Conservation (phyloP, 2,888 invertebrate species). For the Plemyria rubiginata region DNA sequence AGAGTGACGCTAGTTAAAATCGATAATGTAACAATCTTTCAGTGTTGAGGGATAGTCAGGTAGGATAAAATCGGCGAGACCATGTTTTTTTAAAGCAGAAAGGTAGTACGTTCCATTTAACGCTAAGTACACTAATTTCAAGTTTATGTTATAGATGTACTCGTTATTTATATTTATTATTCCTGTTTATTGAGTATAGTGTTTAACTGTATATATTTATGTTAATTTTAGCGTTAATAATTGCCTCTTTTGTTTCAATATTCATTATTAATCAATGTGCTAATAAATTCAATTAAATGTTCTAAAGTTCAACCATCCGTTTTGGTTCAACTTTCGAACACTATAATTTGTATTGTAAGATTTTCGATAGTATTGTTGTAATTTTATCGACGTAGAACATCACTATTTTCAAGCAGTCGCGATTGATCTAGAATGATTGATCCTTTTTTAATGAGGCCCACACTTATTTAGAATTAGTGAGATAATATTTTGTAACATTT, state of each 20-base stretch:
- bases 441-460: constrained; percentile 51
- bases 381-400: constrained; percentile 15
- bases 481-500: constrained; percentile 57
- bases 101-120: constrained; percentile 47
- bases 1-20: background rate
- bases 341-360: background rate
- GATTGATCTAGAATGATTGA: constrained; percentile 17
- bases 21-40: constrained; percentile 44
- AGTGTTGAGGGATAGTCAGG: constrained; percentile 43
- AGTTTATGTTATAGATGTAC: constrained; percentile 44
- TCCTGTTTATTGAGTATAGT: constrained; percentile 35
- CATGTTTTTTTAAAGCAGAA: constrained; percentile 29
- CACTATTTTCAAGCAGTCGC: constrained; percentile 11
- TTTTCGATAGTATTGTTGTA: constrained; percentile 1
- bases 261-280: constrained; percentile 37
- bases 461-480: constrained; percentile 62
- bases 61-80: constrained; percentile 28
- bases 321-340: background rate
- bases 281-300: constrained; percentile 18
- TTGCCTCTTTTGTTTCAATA: constrained; percentile 34
- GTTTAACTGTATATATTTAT: constrained; percentile 54
- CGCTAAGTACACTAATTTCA: constrained; percentile 50
- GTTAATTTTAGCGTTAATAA: constrained; percentile 41
- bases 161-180: constrained; percentile 54
- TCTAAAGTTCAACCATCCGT: constrained; percentile 6